phyloP scores from a whole-genome alignment of 1,140 invertebrate genomes.

The Nasonia giraulti region DNA sequence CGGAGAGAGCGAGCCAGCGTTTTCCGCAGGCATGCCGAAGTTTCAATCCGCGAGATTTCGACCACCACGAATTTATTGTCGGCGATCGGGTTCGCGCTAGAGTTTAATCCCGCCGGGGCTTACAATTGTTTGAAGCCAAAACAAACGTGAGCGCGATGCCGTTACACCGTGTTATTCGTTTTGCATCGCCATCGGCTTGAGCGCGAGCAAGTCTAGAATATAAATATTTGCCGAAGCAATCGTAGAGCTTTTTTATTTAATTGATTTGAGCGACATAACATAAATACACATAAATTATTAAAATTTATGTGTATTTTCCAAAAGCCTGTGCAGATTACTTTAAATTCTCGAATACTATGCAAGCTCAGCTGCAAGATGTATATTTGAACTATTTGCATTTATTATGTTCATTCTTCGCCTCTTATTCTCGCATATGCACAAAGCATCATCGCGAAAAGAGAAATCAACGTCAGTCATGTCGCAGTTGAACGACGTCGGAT shows the following conservation, averaged over 20 bases:
- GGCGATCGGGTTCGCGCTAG: neutral
- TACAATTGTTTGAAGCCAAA: slow-evolving; percentile 14
- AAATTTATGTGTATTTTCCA: no score
- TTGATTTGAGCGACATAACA: no score
- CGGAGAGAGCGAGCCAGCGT: no score
- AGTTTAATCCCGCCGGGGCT: slow-evolving; percentile 23
- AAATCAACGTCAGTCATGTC: neutral
- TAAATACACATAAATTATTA: no score
- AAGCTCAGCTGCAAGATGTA: no score
- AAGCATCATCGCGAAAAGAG: neutral
- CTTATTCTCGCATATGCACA: neutral
- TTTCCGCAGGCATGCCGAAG: neutral
- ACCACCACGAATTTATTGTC: slow-evolving; percentile 16
- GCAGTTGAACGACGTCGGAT: neutral
- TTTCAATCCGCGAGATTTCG: slow-evolving; percentile 13
- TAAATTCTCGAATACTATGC: no score
- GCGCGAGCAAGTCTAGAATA: neutral
- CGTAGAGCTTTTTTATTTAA: no score
- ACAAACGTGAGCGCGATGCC: slow-evolving; percentile 1
- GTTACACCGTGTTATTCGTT: neutral
- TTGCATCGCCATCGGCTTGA: neutral
- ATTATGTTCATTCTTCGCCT: no score
- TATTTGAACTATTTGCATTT: no score
- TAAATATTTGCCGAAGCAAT: neutral
- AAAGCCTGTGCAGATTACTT: no score